Conservation (phyloP, 2,113 vertebrate species). For the Astur gentilis region DNA sequence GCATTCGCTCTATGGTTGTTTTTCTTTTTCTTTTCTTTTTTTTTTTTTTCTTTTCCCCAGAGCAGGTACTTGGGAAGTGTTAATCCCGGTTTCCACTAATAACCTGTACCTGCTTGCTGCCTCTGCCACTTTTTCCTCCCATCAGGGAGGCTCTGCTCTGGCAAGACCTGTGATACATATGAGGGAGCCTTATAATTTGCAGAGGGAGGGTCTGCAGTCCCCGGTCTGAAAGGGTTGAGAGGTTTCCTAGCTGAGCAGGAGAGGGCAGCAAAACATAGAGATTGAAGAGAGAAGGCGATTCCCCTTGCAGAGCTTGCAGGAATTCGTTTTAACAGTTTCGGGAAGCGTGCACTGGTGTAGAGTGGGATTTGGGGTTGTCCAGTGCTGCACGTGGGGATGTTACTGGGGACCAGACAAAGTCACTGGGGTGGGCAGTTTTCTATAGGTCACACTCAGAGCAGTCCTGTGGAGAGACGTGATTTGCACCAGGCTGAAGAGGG, state of each 20-base stretch:
- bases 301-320: neutral
- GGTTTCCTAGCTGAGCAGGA: constrained; percentile 48
- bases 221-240: neutral
- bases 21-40: neutral
- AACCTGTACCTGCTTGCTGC: neutral
- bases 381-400: neutral
- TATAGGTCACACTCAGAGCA: neutral
- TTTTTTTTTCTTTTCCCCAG: no score
- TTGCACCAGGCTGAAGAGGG: neutral
- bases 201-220: neutral
- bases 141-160: neutral
- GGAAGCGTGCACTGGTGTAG: neutral
- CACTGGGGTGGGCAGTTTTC: neutral
- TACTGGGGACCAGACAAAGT: neutral
- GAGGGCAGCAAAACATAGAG: constrained; percentile 61
- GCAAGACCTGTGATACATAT: fast-evolving
- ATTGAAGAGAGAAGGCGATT: neutral
- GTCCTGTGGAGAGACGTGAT: neutral
- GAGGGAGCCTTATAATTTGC: neutral
- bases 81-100: neutral
- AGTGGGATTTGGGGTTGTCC: neutral
- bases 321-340: neutral
- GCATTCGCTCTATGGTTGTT: fast-evolving
- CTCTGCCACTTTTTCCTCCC: neutral
- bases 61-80: neutral